Evolutionary conservation across 2,888 invertebrate genomes (phyloP), one percentile per base, ranked within the genome.

Genomic region (Dolomedes plantarius): DNA sequence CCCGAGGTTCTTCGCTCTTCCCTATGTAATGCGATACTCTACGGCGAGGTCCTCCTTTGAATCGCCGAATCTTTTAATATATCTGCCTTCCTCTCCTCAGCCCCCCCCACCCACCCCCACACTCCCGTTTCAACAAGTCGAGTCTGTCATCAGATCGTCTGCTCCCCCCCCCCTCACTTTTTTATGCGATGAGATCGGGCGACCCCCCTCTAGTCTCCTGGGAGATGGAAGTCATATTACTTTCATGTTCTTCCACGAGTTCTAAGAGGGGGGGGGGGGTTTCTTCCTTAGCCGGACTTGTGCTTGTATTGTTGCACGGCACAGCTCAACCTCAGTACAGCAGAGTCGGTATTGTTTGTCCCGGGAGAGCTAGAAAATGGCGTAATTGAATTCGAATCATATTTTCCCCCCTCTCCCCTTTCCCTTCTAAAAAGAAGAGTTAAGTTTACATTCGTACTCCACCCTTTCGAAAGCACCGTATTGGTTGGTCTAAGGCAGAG

Each of bases 191-290:
- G 1, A 62, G 27, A 28, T 62, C 62, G 27, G n/a, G 19, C 29
- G n/a, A 11, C 13, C 65, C 28, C 62, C 29, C 65, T 27, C 11
- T 13, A 5, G 65, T 31, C 65, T 16, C 29, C 31, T 7, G 65
- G 65, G 65, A 65, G 65, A 65, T 65, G 31, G 29, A 65, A 65
- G 65, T 65, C 65, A 31, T 65, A 65, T 65, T 65, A 65, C 65
- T 65, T 65, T 65, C 65, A 65, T 65, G 65, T 28, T 9, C 2
- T 13, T 31, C 29, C 0, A 3, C 29, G 29, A 65, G 65, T 65
- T 29, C 23, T n/a, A n/a, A n/a, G n/a, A 56, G 16, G 11, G 3
- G 23, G n/a, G 11, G 46, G 7, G 2, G 46, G 16, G 46, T 16
- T 16, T 16, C 46, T 46, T 23, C 3, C 56, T 56, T 23, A 11